These are phyloP conservation scores for Hypomecis atomaria DNA, from an alignment of 2,888 invertebrate species.

Conservation along the genomic window DNA sequence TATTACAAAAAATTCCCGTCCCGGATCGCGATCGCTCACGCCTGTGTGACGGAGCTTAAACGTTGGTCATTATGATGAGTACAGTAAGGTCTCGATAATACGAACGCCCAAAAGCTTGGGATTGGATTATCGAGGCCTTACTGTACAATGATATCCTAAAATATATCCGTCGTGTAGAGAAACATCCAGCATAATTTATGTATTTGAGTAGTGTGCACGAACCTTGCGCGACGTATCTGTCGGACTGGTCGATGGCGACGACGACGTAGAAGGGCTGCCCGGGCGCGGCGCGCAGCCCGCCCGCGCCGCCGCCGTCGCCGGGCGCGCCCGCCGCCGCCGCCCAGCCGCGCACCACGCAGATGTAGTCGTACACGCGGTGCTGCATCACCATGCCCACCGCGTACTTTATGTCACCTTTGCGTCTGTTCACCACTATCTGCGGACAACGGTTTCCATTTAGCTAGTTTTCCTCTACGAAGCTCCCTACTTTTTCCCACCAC, in stretches of 20 bases:
- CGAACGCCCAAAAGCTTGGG: too few species aligned
- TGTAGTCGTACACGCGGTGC: constrained; percentile 85
- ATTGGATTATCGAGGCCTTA: too few species aligned
- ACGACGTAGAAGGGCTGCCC: constrained; percentile 90
- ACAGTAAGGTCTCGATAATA: too few species aligned
- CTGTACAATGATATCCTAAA: too few species aligned
- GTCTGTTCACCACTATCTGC: constrained; percentile 45
- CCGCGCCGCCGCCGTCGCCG: constrained; percentile 47
- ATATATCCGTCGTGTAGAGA: too few species aligned
- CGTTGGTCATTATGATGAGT: too few species aligned
- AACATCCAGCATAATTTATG: too few species aligned
- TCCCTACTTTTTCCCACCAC: too few species aligned
- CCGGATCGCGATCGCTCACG: too few species aligned
- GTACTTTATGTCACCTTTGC: constrained; percentile 69
- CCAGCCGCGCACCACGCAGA: constrained; percentile 90
- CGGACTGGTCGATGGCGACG: constrained; percentile 87
- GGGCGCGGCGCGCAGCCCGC: constrained; percentile 71
- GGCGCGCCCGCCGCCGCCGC: constrained; percentile 71
- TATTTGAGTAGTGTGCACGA: not conserved
- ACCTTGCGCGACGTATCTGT: constrained; percentile 88
- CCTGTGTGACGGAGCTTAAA: too few species aligned
- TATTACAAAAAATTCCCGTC: too few species aligned
- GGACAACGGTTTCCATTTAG: not conserved
- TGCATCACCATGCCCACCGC: constrained; percentile 90
- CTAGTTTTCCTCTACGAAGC: too few species aligned